phyloP scores from a whole-genome alignment of 2,797 vertebrate genomes.

The Heteromormyrus szaboi region DNA sequence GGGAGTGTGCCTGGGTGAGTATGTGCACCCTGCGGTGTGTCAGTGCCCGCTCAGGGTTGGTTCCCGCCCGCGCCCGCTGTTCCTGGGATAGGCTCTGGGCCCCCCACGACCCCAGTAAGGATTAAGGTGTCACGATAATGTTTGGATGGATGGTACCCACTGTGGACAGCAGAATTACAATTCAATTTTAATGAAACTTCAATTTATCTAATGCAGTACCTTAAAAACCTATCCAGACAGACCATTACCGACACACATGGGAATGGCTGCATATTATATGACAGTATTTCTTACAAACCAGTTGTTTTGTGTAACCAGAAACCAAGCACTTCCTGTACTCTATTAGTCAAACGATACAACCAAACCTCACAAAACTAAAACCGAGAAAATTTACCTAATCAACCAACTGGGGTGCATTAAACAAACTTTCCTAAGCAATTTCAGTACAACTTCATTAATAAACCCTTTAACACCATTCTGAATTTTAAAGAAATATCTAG shows the following conservation, averaged over 20 bases:
- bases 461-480: not conserved
- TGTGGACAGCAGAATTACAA: not conserved
- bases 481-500: not conserved
- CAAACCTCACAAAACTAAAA: not conserved
- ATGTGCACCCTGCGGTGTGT: too few species aligned
- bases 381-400: not conserved
- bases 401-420: not conserved
- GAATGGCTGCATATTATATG: not conserved
- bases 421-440: not conserved
- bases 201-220: not conserved
- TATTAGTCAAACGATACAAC: not conserved
- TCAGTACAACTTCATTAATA: not conserved
- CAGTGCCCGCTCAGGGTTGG: too few species aligned
- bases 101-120: too few species aligned
- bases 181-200: not conserved
- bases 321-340: not conserved
- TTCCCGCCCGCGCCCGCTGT: too few species aligned
- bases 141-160: not conserved
- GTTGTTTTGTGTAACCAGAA: not conserved
- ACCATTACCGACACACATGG: not conserved
- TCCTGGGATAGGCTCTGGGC: too few species aligned
- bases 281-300: not conserved
- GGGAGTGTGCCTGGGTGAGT: too few species aligned
- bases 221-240: not conserved
- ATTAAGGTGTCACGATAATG: not conserved